A percentile compares a stretch with the other conserved stretches of the same genome.
Conservation (phyloP, 2,113 vertebrate genomes). For the Elachura formosa region DNA sequence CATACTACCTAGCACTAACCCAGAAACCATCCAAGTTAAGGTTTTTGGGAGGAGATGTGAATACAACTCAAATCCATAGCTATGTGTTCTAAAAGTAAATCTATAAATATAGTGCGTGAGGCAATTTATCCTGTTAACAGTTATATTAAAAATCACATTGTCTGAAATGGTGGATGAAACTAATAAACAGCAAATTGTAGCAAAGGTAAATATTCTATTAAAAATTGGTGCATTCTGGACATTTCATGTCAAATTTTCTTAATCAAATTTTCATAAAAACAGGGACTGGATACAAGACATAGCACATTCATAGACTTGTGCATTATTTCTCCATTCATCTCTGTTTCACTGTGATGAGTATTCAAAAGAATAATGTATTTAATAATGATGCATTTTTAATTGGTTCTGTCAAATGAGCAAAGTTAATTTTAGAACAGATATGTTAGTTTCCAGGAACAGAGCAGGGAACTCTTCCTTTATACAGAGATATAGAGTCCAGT, state of each 20-base stretch:
- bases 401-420: background rate
- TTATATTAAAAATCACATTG: background rate
- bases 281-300: background rate
- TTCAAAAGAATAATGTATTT: background rate
- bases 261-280: background rate
- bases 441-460: background rate
- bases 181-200: background rate
- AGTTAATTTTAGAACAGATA: background rate
- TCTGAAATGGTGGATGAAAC: background rate
- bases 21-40: background rate
- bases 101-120: background rate
- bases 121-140: background rate
- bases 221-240: background rate
- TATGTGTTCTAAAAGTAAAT: background rate
- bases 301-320: background rate
- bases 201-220: background rate
- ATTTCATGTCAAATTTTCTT: background rate
- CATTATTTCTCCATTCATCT: background rate
- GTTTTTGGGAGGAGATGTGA: background rate
- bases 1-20: background rate
- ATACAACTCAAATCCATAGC: background rate
- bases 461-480: background rate
- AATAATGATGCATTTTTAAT: background rate
- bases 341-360: background rate
- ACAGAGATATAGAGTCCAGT: too few species aligned